Evolutionary conservation across 2,888 invertebrate species (phyloP), one percentile per base, ranked within the genome.

Genomic region (Augiades crinisus): DNA sequence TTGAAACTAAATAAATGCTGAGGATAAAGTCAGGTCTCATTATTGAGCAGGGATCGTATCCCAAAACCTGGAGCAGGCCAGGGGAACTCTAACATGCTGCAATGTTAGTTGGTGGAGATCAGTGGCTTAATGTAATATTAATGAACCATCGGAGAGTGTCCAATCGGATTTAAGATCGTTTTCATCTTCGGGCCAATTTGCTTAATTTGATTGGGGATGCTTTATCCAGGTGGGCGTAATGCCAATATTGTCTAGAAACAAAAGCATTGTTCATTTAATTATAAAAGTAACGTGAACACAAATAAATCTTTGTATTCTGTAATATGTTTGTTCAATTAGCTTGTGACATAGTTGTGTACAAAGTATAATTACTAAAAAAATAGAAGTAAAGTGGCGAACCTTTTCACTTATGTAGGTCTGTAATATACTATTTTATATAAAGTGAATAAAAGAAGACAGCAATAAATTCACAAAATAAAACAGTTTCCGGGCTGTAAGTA

Each of bases 201-300:
- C 40, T 45, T 52, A 46, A 46, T 46, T 52, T 40, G 52, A 33
- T 46, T 40, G 52, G 44, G 40, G 46, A 22, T 6, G 27, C 13
- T 33, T 52, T 45, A 45, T 52, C 40, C 16, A 24, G 17, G 19
- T 34, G 24, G 34, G 22, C 17, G n/a, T 40, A 24, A 3, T 7
- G 22, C 22, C 12, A 17, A 17, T 33, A 60, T 63, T 64, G 66
- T 36, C 17, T 36, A 37, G 16, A 12, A 12, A 30, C 5, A 12
- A 30, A 30, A 30, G 24, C 24, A 24, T 10, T 5, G n/a, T 10
- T 27, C 27, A 27, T 27, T 27, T 27, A 27, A n/a, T n/a, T n/a
- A n/a, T n/a, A n/a, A n/a, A n/a, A 24, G 8, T 8, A 24, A 24
- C 8, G 12, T 16, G 16, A 16, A 14, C 16, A 34, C n/a, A n/a